A percentile compares a stretch with the other conserved stretches of the same genome.
Conservation (phyloP, 2,113 vertebrate genomes). For the Sinocyclocheilus anophthalmus region DNA sequence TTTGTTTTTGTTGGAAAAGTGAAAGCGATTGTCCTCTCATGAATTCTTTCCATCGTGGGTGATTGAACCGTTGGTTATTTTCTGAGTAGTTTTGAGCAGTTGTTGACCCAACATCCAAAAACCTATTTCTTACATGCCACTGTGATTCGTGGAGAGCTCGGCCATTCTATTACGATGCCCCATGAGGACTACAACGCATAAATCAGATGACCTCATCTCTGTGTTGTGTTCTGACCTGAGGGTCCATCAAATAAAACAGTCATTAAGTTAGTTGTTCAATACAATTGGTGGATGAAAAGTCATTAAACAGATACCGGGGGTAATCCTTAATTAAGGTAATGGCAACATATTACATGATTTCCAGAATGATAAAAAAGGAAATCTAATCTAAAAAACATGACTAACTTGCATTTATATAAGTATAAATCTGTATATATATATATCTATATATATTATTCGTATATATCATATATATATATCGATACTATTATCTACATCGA, state of each 20-base stretch:
- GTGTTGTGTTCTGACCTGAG: not conserved
- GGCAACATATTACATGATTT: too few relatives aligned
- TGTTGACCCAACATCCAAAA: slow-evolving; percentile 25
- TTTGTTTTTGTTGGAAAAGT: slow-evolving; percentile 42
- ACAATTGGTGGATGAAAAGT: not conserved
- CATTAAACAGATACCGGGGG: not conserved
- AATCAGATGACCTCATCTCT: slow-evolving; percentile 28
- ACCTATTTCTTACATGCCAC: slow-evolving; percentile 40
- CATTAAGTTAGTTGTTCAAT: not conserved
- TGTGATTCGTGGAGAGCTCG: not conserved
- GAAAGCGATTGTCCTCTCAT: slow-evolving; percentile 41
- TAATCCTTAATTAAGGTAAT: too few relatives aligned
- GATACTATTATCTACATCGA: too few relatives aligned
- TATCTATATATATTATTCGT: too few relatives aligned
- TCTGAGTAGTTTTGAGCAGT: slow-evolving; percentile 1
- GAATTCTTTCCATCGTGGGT: slow-evolving; percentile 33
- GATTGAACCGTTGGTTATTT: slow-evolving; percentile 10
- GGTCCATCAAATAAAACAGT: not conserved
- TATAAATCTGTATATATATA: too few relatives aligned
- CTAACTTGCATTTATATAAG: too few relatives aligned
- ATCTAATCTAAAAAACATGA: too few relatives aligned
- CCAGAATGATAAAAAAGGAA: too few relatives aligned
- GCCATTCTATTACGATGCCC: not conserved
- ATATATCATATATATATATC: too few relatives aligned
- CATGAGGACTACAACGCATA: not conserved